These are phyloP conservation scores for Tyto alba DNA, from an alignment of 2,113 vertebrate species.

Conservation along the genomic window DNA sequence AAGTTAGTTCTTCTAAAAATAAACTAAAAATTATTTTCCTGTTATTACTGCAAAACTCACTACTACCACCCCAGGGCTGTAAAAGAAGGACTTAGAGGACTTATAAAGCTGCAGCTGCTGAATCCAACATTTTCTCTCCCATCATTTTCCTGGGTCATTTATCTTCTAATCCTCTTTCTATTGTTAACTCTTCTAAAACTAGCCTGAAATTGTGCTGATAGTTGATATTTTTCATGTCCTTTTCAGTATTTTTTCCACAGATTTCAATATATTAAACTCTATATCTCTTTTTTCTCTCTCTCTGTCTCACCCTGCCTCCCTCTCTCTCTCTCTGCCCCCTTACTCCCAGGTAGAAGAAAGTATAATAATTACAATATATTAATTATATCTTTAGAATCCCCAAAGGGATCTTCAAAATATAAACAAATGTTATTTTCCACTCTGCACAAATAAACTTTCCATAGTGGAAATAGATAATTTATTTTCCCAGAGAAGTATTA, in stretches of 20 bases:
- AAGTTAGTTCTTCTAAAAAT: neutral
- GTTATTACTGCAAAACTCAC: neutral
- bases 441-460: constrained; percentile 2
- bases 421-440: neutral
- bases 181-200: neutral
- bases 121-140: neutral
- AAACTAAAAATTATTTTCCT: neutral
- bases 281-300: neutral
- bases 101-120: neutral
- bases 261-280: neutral
- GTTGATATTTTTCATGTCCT: neutral
- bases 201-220: neutral
- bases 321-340: too few relatives aligned
- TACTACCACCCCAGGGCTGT: neutral
- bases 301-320: neutral
- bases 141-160: neutral
- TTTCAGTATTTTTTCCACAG: neutral
- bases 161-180: neutral
- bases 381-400: constrained; percentile 16
- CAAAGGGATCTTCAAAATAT: neutral
- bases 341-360: neutral
- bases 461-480: constrained; percentile 4
- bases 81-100: neutral
- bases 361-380: neutral
- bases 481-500: constrained; percentile 14